A percentile compares a stretch with the other conserved stretches of the same genome.
These are phyloP conservation scores for Cavia porcellus DNA, from an alignment of 2,113 vertebrate species.

Conservation along the genomic window DNA sequence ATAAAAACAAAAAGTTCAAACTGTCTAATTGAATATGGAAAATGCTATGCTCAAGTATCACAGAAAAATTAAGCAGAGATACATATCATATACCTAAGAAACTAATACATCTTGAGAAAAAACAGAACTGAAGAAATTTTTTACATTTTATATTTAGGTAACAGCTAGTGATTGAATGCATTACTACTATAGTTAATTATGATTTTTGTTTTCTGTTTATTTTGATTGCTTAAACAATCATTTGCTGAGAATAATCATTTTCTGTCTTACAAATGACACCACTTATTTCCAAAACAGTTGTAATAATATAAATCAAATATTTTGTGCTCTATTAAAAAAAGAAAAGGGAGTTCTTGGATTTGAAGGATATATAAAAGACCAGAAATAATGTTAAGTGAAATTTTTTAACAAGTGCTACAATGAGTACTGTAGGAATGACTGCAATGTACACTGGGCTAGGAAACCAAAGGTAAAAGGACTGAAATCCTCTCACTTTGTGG, in stretches of 20 bases:
- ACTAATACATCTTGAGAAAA: not conserved
- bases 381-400: not conserved
- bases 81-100: not conserved
- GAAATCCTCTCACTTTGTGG: not conserved
- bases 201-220: not conserved
- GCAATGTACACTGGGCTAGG: not conserved
- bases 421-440: not conserved
- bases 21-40: not conserved
- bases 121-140: not conserved
- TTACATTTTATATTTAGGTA: not conserved
- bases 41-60: not conserved
- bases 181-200: constrained; percentile 13
- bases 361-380: not conserved
- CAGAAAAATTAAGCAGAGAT: constrained; percentile 8
- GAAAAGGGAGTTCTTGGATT: not conserved
- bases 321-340: not conserved
- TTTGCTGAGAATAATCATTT: constrained; percentile 43
- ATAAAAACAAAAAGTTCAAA: not conserved
- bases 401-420: not conserved
- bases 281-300: not conserved
- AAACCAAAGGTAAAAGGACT: not conserved
- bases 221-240: not conserved
- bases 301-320: constrained; percentile 11
- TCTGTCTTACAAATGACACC: not conserved
- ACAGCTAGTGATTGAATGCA: not conserved